Evolutionary conservation across 2,888 invertebrate genomes (phyloP).

Genomic region (Himalopsyche tibetana): DNA sequence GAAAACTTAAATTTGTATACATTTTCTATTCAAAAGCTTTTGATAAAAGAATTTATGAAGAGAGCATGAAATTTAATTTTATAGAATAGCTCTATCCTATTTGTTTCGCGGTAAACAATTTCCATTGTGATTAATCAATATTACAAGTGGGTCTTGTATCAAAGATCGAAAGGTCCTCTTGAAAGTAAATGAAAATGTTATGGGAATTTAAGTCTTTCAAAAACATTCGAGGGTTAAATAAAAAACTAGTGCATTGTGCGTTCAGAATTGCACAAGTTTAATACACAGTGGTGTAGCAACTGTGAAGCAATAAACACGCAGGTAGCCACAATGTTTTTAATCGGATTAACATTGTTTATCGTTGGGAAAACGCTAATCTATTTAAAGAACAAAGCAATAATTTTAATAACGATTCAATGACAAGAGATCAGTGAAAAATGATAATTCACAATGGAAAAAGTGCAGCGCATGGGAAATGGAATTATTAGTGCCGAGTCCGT

Average conservation of each 20-base stretch:
- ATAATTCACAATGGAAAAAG: not conserved
- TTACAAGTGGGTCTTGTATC: not conserved
- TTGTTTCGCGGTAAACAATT: no score
- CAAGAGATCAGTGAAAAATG: not conserved
- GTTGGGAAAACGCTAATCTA: not conserved
- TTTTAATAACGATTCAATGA: not conserved
- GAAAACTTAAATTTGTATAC: no score
- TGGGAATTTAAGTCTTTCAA: not conserved
- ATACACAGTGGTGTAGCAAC: not conserved
- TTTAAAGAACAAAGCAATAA: not conserved
- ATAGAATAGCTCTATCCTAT: no score
- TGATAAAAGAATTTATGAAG: no score
- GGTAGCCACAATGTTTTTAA: not conserved
- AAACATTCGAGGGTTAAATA: not conserved
- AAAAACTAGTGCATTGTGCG: not conserved
- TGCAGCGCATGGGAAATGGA: slow-evolving; percentile 1
- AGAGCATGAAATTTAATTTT: no score
- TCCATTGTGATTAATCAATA: no score
- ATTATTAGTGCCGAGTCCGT: not conserved
- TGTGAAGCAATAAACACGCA: not conserved
- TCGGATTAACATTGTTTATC: slow-evolving; percentile 17
- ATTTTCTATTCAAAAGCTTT: no score
- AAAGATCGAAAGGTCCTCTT: not conserved
- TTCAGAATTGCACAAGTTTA: not conserved
- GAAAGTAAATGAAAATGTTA: not conserved